A percentile compares a stretch with the other conserved stretches of the same genome.
Conservation (phyloP, 1,140 invertebrate genomes). For the Carposina sasakii region DNA sequence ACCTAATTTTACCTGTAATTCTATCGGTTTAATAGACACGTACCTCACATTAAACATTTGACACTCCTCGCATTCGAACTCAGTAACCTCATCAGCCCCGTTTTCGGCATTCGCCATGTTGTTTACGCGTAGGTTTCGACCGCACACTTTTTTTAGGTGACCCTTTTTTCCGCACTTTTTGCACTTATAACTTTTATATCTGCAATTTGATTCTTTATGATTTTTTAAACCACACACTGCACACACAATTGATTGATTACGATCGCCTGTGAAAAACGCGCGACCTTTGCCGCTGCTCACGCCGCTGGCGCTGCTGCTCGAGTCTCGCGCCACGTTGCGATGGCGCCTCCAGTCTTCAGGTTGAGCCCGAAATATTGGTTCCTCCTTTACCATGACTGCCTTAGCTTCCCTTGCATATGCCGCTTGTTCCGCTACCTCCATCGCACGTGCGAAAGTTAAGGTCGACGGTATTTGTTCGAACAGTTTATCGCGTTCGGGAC, state of each 20-base stretch:
- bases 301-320: neutral
- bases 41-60: no score
- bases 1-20: no score
- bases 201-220: neutral
- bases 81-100: no score
- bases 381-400: neutral
- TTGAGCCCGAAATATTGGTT: neutral
- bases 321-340: neutral
- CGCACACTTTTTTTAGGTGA: conserved; percentile 9
- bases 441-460: neutral
- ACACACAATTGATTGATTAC: neutral
- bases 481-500: conserved; percentile 11
- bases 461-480: conserved; percentile 4
- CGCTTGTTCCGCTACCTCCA: conserved; percentile 9
- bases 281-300: neutral
- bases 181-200: conserved; percentile 1
- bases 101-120: no score
- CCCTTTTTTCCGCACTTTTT: conserved; percentile 5
- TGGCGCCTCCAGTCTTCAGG: neutral
- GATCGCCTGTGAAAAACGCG: neutral
- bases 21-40: no score
- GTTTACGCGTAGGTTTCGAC: no score
- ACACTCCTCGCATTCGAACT: no score
- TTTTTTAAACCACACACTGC: conserved; percentile 6
- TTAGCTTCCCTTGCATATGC: neutral